phyloP scores from a whole-genome alignment of 53 echinoderm and acorn worm genomes.

The Mesocentrotus franciscanus region DNA sequence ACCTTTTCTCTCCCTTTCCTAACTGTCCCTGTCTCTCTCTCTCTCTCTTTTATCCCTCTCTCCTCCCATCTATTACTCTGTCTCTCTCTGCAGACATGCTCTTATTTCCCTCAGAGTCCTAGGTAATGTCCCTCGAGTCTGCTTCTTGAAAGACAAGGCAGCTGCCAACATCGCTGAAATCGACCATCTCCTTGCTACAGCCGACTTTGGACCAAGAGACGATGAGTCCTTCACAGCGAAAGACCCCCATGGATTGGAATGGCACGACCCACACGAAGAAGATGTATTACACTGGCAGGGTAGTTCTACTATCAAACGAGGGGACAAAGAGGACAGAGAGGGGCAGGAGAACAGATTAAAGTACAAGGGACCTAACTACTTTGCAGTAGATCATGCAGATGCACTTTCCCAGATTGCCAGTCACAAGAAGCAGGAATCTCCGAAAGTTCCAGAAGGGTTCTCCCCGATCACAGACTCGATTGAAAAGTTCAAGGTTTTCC shows the following conservation, averaged over 20 bases:
- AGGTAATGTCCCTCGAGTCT: constrained; percentile 80
- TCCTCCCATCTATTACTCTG: not conserved
- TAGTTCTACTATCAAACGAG: not conserved
- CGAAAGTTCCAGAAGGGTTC: constrained; percentile 47
- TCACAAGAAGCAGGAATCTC: constrained; percentile 20
- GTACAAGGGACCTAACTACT: constrained; percentile 52
- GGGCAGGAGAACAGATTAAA: not conserved
- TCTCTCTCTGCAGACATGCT: constrained; percentile 70
- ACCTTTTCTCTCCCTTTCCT: not conserved
- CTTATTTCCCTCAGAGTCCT: constrained; percentile 82
- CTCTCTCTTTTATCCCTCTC: not conserved
- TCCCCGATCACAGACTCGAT: constrained; percentile 58
- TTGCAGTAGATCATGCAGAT: constrained; percentile 62
- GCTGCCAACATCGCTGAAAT: constrained; percentile 86
- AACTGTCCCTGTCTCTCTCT: not conserved
- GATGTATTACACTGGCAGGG: not conserved
- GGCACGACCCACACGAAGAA: not conserved
- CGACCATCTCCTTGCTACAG: constrained; percentile 77
- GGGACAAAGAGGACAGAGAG: not conserved
- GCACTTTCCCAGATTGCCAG: constrained; percentile 31
- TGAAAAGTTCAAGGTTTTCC: constrained; percentile 58
- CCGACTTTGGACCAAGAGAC: constrained; percentile 79
- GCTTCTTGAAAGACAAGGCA: constrained; percentile 87
- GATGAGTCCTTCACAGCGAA: constrained; percentile 11
- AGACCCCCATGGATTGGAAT: not conserved